These are phyloP conservation scores for Danionella dracula DNA, from an alignment of 2,797 vertebrate species.

Conservation along the genomic window DNA sequence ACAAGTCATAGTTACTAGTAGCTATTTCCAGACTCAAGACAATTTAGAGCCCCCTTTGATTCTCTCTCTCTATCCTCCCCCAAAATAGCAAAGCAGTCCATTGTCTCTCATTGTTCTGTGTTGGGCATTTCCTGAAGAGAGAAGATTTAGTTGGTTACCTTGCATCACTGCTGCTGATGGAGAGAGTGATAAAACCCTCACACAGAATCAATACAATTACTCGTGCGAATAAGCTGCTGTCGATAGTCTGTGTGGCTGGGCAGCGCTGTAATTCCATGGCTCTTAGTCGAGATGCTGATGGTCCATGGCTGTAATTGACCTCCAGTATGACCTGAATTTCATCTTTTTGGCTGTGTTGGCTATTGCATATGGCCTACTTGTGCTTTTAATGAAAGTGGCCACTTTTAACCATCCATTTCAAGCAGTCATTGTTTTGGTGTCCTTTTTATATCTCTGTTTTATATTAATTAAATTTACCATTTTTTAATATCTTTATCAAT, in stretches of 20 bases:
- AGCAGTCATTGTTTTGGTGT: too few relatives aligned
- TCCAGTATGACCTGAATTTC: background rate
- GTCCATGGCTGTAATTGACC: background rate
- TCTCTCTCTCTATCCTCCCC: background rate
- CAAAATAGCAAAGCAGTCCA: background rate
- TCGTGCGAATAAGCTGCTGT: background rate
- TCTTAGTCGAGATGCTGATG: slow-evolving; percentile 4
- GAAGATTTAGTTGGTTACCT: background rate
- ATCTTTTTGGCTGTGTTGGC: too few relatives aligned
- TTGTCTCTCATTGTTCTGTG: background rate
- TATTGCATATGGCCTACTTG: too few relatives aligned
- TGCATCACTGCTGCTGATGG: background rate
- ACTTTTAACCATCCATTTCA: too few relatives aligned
- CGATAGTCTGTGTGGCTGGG: background rate
- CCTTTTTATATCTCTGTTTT: too few relatives aligned
- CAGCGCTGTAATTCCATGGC: slow-evolving; percentile 7
- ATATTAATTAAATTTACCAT: too few relatives aligned
- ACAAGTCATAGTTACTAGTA: background rate
- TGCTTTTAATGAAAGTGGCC: too few relatives aligned
- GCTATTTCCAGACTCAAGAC: background rate
- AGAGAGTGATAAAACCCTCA: background rate
- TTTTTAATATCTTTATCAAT: too few relatives aligned
- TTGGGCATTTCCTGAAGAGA: background rate
- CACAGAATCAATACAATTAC: slow-evolving; percentile 9
- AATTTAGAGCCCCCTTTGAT: background rate